A percentile compares a stretch with the other conserved stretches of the same genome.
Evolutionary conservation across 2,113 vertebrate genomes (phyloP).

Genomic region (Lasiurus cinereus): DNA sequence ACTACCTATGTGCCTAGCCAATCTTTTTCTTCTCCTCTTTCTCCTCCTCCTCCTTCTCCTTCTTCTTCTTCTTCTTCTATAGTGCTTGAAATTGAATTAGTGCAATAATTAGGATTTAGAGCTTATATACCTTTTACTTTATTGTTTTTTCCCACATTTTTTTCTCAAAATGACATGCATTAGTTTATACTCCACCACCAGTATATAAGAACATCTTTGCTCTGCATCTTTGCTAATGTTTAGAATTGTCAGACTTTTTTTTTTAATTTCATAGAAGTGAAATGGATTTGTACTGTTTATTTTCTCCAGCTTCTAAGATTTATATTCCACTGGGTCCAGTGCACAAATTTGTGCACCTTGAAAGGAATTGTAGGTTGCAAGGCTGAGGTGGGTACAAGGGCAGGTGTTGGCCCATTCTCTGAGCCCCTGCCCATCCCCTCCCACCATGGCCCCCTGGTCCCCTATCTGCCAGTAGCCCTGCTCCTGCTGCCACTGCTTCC

Average conservation of each 20-base stretch:
- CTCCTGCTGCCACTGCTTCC: too few relatives aligned
- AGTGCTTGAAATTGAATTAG: neutral
- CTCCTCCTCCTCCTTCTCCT: too few relatives aligned
- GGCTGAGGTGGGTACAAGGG: too few relatives aligned
- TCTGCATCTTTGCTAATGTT: neutral
- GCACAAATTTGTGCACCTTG: too few relatives aligned
- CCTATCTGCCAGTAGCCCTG: too few relatives aligned
- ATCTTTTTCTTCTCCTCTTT: too few relatives aligned
- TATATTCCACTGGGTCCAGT: neutral
- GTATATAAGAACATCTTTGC: neutral
- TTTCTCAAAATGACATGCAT: neutral
- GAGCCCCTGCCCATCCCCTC: too few relatives aligned
- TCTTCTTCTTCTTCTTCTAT: too few relatives aligned
- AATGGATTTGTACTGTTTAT: neutral
- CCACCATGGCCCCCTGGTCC: too few relatives aligned
- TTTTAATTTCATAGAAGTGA: neutral
- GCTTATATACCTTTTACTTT: neutral
- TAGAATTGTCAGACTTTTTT: neutral
- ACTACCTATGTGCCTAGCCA: neutral
- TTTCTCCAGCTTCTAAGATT: neutral
- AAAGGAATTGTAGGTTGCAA: too few relatives aligned
- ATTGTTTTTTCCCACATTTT: neutral
- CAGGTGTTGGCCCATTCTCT: too few relatives aligned
- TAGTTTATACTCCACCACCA: neutral
- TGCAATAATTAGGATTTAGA: neutral